Percentiles rank a stretch among this genome's conserved stretches.
Evolutionary conservation across 2,113 vertebrate genomes (phyloP).

Genomic region (Perognathus longimembris): DNA sequence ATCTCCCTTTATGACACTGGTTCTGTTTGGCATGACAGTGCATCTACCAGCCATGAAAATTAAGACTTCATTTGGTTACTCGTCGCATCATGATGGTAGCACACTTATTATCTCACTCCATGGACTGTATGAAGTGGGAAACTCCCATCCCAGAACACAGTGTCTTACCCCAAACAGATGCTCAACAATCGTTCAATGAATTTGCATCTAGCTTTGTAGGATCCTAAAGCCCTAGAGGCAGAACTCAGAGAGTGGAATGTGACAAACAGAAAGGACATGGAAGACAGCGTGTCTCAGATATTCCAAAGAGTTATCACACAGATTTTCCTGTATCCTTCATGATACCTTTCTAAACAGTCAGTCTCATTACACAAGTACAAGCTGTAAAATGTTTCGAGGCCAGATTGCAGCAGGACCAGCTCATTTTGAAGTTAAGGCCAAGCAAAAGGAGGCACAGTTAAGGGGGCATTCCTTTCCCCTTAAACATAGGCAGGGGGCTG

Average conservation of each 20-base stretch:
- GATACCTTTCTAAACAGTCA: neutral
- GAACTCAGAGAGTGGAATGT: neutral
- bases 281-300: neutral
- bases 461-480: neutral
- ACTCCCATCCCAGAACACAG: neutral
- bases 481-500: neutral
- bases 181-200: neutral
- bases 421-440: conserved; percentile 1
- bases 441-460: neutral
- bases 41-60: neutral
- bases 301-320: neutral
- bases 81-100: no score
- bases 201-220: neutral
- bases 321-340: neutral
- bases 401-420: neutral
- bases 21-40: neutral
- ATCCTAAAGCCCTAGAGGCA: neutral
- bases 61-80: no score
- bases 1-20: neutral
- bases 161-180: neutral
- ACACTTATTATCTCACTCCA: neutral
- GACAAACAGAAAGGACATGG: neutral
- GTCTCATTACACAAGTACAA: neutral
- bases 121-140: neutral
- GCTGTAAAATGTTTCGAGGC: neutral